A percentile compares a stretch with the other conserved stretches of the same genome.
Conservation (phyloP, 2,113 vertebrate species). For the Pyxicephalus adspersus region DNA sequence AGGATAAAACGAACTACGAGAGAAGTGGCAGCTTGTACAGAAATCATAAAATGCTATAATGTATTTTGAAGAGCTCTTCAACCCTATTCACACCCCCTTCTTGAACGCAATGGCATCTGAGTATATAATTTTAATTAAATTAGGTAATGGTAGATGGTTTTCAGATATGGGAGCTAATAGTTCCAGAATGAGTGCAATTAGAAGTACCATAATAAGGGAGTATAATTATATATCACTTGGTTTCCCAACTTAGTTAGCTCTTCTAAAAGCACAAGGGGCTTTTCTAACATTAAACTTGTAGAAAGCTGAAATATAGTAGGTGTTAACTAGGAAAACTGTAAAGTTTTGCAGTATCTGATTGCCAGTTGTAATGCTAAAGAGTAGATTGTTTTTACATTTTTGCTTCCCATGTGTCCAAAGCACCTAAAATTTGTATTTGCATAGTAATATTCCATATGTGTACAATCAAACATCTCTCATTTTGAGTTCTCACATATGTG, state of each 20-base stretch:
- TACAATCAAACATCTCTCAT: no score
- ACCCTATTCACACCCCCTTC: constrained; percentile 20
- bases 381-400: no score
- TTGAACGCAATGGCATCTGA: constrained; percentile 30
- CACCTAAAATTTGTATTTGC: no score
- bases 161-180: constrained; percentile 51
- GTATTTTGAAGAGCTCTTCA: constrained; percentile 52
- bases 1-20: constrained; percentile 15
- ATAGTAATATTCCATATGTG: no score
- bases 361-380: no score
- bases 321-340: no score
- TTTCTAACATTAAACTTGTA: background rate
- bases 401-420: no score
- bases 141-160: constrained; percentile 49
- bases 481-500: no score
- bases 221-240: constrained; percentile 46
- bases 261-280: constrained; percentile 11
- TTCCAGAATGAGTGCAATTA: constrained; percentile 43
- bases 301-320: no score
- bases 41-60: constrained; percentile 45
- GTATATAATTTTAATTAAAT: constrained; percentile 54
- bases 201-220: constrained; percentile 27
- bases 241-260: background rate
- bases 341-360: no score
- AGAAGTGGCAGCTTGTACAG: constrained; percentile 26